These are phyloP conservation scores for Pharmacophagus antenor DNA, from an alignment of 2,888 invertebrate genomes.

Conservation along the genomic window DNA sequence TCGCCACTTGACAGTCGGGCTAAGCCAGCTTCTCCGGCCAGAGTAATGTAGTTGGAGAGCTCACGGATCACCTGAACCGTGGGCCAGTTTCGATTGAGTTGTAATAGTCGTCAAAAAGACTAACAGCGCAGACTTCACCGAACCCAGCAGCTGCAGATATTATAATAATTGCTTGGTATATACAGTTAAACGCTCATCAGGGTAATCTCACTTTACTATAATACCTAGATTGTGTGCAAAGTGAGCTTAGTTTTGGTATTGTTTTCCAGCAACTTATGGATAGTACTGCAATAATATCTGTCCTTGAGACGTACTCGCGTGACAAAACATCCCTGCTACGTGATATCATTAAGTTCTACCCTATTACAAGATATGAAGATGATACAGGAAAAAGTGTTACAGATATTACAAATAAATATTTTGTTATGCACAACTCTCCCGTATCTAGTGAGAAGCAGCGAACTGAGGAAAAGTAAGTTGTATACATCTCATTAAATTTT, in stretches of 20 bases:
- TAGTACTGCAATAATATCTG: conserved; percentile 95
- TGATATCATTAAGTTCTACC: conserved; percentile 89
- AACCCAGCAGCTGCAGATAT: too few relatives aligned
- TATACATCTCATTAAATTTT: background rate
- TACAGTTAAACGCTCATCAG: too few relatives aligned
- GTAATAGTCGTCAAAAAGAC: too few relatives aligned
- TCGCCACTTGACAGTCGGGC: too few relatives aligned
- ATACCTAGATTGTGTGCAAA: too few relatives aligned
- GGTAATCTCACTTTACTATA: too few relatives aligned
- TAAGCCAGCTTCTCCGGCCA: too few relatives aligned
- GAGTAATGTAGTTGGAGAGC: too few relatives aligned
- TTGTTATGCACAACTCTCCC: conserved; percentile 88
- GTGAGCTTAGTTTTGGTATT: background rate
- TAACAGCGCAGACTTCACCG: too few relatives aligned
- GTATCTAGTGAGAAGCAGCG: conserved; percentile 73
- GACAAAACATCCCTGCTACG: conserved; percentile 82
- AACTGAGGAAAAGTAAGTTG: conserved; percentile 67
- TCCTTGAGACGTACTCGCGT: conserved; percentile 88
- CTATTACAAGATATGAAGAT: conserved; percentile 84
- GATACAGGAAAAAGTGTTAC: conserved; percentile 84
- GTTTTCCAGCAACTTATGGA: conserved; percentile 90
- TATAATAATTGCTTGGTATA: too few relatives aligned
- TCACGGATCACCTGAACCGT: too few relatives aligned
- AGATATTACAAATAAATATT: conserved; percentile 94
- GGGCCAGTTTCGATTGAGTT: too few relatives aligned